phyloP scores from a whole-genome alignment of 92 coral and sea anemone species.

The Parazoanthus atlanticus region DNA sequence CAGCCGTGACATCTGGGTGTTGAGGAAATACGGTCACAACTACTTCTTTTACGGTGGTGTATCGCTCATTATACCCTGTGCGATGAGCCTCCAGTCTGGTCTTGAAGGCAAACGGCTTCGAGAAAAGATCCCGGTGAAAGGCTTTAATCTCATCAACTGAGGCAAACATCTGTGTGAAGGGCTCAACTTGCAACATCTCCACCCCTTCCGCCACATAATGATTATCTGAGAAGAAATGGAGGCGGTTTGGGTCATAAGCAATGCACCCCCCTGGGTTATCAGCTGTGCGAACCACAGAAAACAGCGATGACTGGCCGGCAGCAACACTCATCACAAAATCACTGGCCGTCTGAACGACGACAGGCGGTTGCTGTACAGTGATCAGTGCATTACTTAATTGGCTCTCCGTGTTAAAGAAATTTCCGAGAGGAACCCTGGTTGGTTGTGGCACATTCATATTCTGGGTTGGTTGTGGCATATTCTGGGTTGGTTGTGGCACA shows the following conservation, averaged over 20 bases:
- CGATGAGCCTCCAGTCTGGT: constrained; percentile 13
- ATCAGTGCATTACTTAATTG: neutral
- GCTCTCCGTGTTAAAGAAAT: constrained; percentile 15
- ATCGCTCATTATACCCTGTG: constrained; percentile 1
- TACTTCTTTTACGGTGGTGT: neutral
- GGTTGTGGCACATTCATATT: constrained; percentile 16
- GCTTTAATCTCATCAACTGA: constrained; percentile 27
- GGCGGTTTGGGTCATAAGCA: neutral
- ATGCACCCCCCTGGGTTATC: constrained; percentile 28
- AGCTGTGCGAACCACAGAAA: constrained; percentile 16
- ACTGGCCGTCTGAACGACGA: constrained; percentile 26
- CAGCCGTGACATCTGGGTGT: constrained; percentile 13
- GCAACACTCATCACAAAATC: constrained; percentile 17
- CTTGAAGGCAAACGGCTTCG: constrained; percentile 44
- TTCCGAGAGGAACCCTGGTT: neutral
- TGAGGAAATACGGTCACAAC: constrained; percentile 29
- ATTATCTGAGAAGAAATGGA: constrained; percentile 37
- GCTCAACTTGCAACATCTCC: constrained; percentile 17
- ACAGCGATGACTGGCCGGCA: constrained; percentile 25
- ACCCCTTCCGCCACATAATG: constrained; percentile 8
- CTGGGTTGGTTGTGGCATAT: constrained; percentile 9
- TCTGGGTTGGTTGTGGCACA: neutral
- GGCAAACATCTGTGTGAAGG: constrained; percentile 19
- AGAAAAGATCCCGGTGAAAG: constrained; percentile 29
- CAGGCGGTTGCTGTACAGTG: neutral